Evolutionary conservation across 2,113 vertebrate species (phyloP), one percentile per base, ranked within the genome.

Genomic region (Ciconia boyciana): DNA sequence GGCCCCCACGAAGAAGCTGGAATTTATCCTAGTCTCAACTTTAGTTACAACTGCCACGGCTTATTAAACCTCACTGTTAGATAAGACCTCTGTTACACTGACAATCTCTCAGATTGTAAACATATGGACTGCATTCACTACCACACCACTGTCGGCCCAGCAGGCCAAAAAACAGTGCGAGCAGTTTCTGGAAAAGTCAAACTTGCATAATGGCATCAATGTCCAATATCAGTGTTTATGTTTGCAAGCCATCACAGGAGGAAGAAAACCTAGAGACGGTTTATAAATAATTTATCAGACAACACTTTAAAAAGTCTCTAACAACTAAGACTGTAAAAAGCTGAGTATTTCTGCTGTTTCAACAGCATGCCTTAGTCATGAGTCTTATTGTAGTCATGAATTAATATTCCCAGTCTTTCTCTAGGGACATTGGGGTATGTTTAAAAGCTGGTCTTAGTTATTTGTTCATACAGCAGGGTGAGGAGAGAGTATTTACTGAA

Each of bases 211-310:
- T 92, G 48, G 16, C 77, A 95, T 77, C 80, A 90, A 46, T 52
- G 69, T 86, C 64, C 77, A 71, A 46, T 41, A 91, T 78, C 58
- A 82, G 41, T 89, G 49, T 83, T 78, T 83, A 36, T 49, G 80
- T 88, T 92, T 83, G 70, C 60, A 94, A 95, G 44, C 36, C 36
- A 84, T 28, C 88, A 82, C 39, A 51, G 51, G 28, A 65, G 58
- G 48, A 65, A 90, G 55, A 88, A 96, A 95, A 87, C 24, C 6
- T 34, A 66, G 25, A 54, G 16, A 71, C 7, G 11, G 2, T 11
- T 60, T 75, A 91, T 97, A 89, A 92, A 96, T 79, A 93, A 91
- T 95, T 96, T 87, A 96, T 72, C 51, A 94, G 75, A 55, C 8
- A 93, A 61, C 15, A 62, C 29, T 92, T 97, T 84, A 64, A 74